Evolutionary conservation across 1,140 invertebrate species (phyloP), one percentile per base, ranked within the genome.

Genomic region (Caligus rogercresseyi): DNA sequence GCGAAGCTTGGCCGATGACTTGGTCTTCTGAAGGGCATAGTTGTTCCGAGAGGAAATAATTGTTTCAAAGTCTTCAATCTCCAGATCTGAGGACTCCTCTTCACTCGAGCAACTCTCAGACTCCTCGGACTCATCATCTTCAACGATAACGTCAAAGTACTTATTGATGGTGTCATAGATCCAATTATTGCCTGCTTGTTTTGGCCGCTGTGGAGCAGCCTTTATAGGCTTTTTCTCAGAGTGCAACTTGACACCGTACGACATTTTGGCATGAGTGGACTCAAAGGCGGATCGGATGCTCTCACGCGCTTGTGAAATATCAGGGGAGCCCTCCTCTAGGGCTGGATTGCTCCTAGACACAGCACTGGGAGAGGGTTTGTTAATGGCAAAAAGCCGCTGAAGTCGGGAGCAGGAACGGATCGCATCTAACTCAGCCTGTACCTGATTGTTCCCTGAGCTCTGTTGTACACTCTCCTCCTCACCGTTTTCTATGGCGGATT

Each of bases 111-210:
- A 7, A 11, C n/a, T n/a, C 7, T 56, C 54, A 3, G 52, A 31
- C 3, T 62, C 60, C 20, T 54, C 60, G 14, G 24, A 21, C 52
- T 62, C 24, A 11, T 62, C 52, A 19, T 62, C 60, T 54, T 62
- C 60, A 14, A 53, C 52, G 16, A 62, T 62, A 23, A 62, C 60
- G 24, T 62, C 60, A 51, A 62, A 62, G 21, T 62, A 62, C 24
- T 62, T 62, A 16, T 62, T 25, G 19, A 62, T 62, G 13, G 60
- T 62, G 16, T 62, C 60, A 53, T 26, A 62, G 1, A 62, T 52
- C 60, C 60, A 62, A 1, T 62, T 62, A 1, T 21, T 16, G 23
- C 51, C 51, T 13, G 26, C 43, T 13, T 51, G 20, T 19, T n/a
- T 57, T 55, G 19, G 26, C 3, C 13, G 14, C 21, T 62, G 24